These are phyloP conservation scores for Knipowitschia caucasica DNA, from an alignment of 2,797 vertebrate species.

Conservation along the genomic window DNA sequence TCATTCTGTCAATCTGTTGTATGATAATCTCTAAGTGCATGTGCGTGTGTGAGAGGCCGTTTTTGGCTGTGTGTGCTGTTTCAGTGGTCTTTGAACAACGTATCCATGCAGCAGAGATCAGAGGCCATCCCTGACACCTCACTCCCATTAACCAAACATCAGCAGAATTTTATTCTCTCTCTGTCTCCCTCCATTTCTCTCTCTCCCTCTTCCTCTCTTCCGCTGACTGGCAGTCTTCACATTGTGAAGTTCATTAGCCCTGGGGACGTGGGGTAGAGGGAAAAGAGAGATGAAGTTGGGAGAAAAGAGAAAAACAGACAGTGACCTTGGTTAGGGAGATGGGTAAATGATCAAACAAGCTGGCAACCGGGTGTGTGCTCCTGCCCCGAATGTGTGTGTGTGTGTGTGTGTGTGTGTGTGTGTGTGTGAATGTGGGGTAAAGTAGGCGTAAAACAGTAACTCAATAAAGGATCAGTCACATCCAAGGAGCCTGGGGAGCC, in stretches of 20 bases:
- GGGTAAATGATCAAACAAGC: conserved; percentile 79
- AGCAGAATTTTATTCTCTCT: conserved; percentile 75
- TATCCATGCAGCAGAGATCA: conserved; percentile 77
- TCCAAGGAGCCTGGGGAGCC: conserved; percentile 75
- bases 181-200: conserved; percentile 48
- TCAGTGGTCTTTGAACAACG: conserved; percentile 75
- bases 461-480: conserved; percentile 83
- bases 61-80: conserved; percentile 76
- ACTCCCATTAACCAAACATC: conserved; percentile 77
- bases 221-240: conserved; percentile 79
- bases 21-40: conserved; percentile 51
- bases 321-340: conserved; percentile 79
- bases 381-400: too few relatives aligned
- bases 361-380: conserved; percentile 54
- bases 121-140: conserved; percentile 77
- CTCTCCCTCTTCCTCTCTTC: conserved; percentile 55
- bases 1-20: conserved; percentile 71
- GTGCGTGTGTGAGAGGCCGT: conserved; percentile 30
- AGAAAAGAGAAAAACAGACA: conserved; percentile 72
- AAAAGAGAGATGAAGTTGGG: conserved; percentile 59
- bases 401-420: conserved; percentile 38
- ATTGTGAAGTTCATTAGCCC: conserved; percentile 73
- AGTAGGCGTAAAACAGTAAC: conserved; percentile 80
- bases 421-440: conserved; percentile 62
- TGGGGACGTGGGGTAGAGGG: conserved; percentile 63